These are phyloP conservation scores for Drosophila auraria DNA, from an alignment of 1,140 invertebrate species.

Conservation along the genomic window DNA sequence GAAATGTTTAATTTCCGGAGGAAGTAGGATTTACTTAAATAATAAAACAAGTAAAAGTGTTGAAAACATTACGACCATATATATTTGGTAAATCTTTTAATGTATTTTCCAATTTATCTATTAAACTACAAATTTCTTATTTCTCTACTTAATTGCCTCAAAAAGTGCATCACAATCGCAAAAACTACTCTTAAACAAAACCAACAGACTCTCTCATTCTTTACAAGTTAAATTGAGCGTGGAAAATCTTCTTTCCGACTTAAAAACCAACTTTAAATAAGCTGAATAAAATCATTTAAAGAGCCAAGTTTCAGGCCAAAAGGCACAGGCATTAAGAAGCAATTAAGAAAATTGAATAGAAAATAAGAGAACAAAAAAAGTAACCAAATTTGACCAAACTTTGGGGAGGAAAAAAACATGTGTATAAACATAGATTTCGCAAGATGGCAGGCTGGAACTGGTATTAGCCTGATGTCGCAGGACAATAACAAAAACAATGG, in stretches of 20 bases:
- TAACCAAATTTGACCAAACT: conserved; percentile 33
- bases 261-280: conserved; percentile 13
- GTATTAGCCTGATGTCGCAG: conserved; percentile 69
- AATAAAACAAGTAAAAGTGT: no score
- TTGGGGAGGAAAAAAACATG: conserved; percentile 2
- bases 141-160: not conserved
- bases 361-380: conserved; percentile 37
- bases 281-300: conserved; percentile 9
- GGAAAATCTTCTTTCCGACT: conserved; percentile 3
- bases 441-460: conserved; percentile 15
- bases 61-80: no score
- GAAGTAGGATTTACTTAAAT: not conserved
- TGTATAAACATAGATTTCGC: not conserved
- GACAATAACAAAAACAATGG: conserved; percentile 35
- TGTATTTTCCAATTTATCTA: no score
- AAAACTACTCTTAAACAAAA: not conserved
- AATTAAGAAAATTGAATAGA: conserved; percentile 73
- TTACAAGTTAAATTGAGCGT: not conserved
- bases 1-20: no score
- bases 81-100: no score
- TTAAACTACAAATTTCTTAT: no score
- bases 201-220: not conserved
- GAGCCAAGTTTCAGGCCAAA: conserved; percentile 13
- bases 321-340: conserved; percentile 57
- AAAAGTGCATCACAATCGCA: no score